Base-by-base conservation (phyloP, 2,888 invertebrate species). In the Calliphora vomitoria region DNA sequence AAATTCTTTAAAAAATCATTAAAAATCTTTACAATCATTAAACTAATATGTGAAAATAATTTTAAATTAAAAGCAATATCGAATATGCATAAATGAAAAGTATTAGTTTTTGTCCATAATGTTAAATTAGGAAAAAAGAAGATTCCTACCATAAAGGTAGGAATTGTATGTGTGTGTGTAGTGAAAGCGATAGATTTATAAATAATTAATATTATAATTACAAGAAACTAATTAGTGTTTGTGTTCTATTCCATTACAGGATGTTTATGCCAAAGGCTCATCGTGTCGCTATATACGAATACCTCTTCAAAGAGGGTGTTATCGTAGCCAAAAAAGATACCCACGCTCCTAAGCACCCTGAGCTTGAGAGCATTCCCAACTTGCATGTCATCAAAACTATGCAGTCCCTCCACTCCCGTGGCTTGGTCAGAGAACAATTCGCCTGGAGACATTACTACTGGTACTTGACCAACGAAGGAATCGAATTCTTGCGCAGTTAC, bases 181-280 rank as follows among this genome's bases (percentile, higher is more conserved):
- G 62, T 25, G 11, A 62, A 62, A 62, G 20, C 8, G 20, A 55
- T 55, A 53, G 35, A 31, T 60, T 60, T 31, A 15, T 60, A 60
- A 13, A 35, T 60, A 58, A 58, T 58, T 60, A 58, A 58, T 58
- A 41, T 41, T 41, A 44, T 20, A 25, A 53, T 41, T 15, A 38
- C 66, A 69, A 50, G 15, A 74, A 58, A 85, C 18, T 82, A 71
- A 66, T 82, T 60, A 6, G 8, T 66, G 74, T 87, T 71, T 78
- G 8, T 89, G 58, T 89, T 87, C 88, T 90, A 31, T 76, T 53
- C 85, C 88, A 85, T 94, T 94, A 93, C 94, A 98, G 97, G 94
- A 99, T 99, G 99, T 98, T 99, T 98, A 99, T 99, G 98, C 99
- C 99, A 92, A 99, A 99, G 95, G 97, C 98, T 95, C 98, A 99